Conservation (phyloP, 2,888 invertebrate genomes). For the Amaurobius ferox region DNA sequence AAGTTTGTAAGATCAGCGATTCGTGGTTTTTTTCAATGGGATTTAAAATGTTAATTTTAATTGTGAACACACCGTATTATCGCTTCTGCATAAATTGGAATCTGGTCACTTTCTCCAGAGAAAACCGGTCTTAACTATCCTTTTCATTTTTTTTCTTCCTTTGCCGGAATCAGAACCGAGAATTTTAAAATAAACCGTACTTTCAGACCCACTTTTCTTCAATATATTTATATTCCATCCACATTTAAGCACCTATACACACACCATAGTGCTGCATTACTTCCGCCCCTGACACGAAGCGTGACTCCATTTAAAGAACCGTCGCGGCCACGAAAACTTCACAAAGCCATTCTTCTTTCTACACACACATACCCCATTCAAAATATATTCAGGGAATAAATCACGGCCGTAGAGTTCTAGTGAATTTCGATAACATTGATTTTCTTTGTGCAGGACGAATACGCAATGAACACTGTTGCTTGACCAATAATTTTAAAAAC, state of each 20-base stretch:
- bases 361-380: neutral
- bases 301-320: neutral
- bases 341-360: neutral
- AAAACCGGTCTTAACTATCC: too few species aligned
- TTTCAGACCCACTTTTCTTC: too few species aligned
- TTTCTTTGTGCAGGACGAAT: neutral
- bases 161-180: too few species aligned
- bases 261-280: neutral
- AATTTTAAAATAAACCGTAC: too few species aligned
- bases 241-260: neutral
- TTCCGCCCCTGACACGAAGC: neutral
- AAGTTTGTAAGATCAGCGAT: too few species aligned
- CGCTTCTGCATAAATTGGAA: too few species aligned
- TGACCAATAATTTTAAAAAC: neutral
- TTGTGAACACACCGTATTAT: too few species aligned
- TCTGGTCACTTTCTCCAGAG: too few species aligned
- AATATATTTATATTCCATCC: neutral
- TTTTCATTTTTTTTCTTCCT: too few species aligned
- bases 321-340: neutral
- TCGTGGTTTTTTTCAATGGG: too few species aligned
- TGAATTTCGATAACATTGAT: neutral
- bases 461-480: neutral
- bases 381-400: conserved; percentile 1
- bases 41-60: too few species aligned
- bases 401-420: neutral